phyloP scores from a whole-genome alignment of 2,888 invertebrate species.

The Helleia helle region DNA sequence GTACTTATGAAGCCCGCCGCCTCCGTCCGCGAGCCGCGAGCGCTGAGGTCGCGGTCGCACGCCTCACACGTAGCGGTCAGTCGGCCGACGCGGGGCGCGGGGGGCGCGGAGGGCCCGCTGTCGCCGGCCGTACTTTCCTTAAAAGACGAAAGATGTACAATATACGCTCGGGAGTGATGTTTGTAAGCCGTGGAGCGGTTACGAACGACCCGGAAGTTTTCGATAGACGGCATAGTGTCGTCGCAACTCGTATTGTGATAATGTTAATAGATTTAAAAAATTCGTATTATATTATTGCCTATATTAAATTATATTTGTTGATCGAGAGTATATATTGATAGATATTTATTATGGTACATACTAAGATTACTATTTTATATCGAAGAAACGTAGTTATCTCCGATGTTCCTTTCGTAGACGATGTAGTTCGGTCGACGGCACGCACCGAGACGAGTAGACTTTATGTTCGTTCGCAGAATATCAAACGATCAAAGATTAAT shows the following conservation, averaged over 20 bases:
- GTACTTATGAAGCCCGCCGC: conserved; percentile 69
- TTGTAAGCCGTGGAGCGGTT: conserved; percentile 34
- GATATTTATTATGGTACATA: conserved; percentile 58
- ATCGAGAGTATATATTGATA: conserved; percentile 64
- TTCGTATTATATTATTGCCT: conserved; percentile 56
- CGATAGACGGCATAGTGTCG: conserved; percentile 46
- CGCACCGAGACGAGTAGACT: conserved; percentile 1
- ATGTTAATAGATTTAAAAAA: conserved; percentile 49
- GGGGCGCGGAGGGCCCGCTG: background rate
- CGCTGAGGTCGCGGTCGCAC: background rate
- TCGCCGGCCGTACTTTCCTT: conserved; percentile 24
- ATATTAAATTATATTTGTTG: conserved; percentile 65
- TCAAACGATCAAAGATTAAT: background rate
- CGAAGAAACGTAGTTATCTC: conserved; percentile 38
- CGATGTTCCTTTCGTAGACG: conserved; percentile 36
- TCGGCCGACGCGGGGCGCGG: background rate
- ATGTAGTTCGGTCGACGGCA: conserved; percentile 26
- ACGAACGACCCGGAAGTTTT: conserved; percentile 38
- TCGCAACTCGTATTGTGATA: conserved; percentile 58
- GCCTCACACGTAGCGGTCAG: background rate
- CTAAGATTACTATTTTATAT: conserved; percentile 49
- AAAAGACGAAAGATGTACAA: conserved; percentile 34
- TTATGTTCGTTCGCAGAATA: background rate
- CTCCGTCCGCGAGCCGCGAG: conserved; percentile 3
- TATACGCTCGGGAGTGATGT: conserved; percentile 29